These are phyloP conservation scores for Pogona vitticeps DNA, from an alignment of 2,113 vertebrate species.

Conservation along the genomic window DNA sequence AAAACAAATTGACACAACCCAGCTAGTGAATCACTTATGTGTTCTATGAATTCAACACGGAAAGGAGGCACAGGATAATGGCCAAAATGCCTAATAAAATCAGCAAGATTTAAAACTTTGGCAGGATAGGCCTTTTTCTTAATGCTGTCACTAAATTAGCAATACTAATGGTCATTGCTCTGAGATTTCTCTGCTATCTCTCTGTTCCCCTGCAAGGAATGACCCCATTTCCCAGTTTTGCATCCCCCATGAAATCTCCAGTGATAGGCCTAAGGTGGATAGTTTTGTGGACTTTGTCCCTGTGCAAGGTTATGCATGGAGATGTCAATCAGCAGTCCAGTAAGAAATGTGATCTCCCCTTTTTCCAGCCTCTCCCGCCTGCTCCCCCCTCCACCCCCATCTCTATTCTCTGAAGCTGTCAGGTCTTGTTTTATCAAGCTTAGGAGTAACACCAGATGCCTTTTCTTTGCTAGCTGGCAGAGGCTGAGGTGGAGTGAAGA, in stretches of 20 bases:
- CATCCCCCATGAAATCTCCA: neutral
- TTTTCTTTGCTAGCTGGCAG: conserved; percentile 14
- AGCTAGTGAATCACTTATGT: neutral
- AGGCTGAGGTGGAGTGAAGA: neutral
- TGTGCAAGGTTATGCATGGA: neutral
- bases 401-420: conserved; percentile 13
- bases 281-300: neutral
- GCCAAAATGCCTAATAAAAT: neutral
- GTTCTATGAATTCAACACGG: neutral
- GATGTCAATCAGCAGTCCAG: neutral
- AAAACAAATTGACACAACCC: neutral
- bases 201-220: neutral
- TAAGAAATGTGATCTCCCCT: neutral
- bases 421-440: conserved; percentile 22
- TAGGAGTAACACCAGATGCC: neutral
- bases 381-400: neutral
- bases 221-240: neutral
- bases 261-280: neutral
- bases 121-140: neutral
- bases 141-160: no score
- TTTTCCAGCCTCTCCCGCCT: neutral
- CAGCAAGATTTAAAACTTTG: neutral
- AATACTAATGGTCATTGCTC: neutral
- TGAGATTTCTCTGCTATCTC: neutral
- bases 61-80: neutral